A percentile compares a stretch with the other conserved stretches of the same genome.
Evolutionary conservation across 2,797 vertebrate species (phyloP).

Genomic region (Bradypodion pumilum): DNA sequence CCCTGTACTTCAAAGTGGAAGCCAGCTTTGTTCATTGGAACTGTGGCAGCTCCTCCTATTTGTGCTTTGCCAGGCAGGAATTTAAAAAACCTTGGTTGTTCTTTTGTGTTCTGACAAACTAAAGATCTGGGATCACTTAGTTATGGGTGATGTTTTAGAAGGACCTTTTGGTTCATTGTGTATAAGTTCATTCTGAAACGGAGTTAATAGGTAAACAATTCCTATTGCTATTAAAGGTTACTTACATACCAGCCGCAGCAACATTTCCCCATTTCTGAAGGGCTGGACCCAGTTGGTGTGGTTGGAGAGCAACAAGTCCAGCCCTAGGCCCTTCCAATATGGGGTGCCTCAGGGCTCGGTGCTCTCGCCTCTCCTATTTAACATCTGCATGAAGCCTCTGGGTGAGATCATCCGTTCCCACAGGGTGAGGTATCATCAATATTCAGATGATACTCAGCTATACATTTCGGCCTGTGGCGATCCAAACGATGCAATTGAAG

Average conservation of each 20-base stretch:
- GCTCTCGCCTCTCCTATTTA: too few relatives aligned
- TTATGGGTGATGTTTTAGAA: background rate
- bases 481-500: too few relatives aligned
- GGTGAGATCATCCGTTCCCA: too few relatives aligned
- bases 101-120: background rate
- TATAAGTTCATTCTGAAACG: background rate
- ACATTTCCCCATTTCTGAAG: too few relatives aligned
- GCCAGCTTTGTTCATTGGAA: background rate
- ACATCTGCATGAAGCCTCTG: too few relatives aligned
- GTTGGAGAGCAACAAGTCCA: too few relatives aligned
- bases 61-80: background rate
- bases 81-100: background rate
- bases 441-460: too few relatives aligned
- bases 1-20: background rate
- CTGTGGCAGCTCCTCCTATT: background rate
- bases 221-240: background rate
- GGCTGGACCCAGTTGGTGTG: too few relatives aligned
- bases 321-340: too few relatives aligned
- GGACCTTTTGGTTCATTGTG: background rate
- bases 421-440: too few relatives aligned
- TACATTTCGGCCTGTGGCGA: too few relatives aligned
- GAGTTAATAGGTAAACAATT: background rate
- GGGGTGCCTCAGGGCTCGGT: too few relatives aligned
- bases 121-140: background rate
- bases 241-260: background rate